A percentile compares a stretch with the other conserved stretches of the same genome.
Conservation (phyloP, 2,113 vertebrate genomes). For the Apistogramma diplotaenia region DNA sequence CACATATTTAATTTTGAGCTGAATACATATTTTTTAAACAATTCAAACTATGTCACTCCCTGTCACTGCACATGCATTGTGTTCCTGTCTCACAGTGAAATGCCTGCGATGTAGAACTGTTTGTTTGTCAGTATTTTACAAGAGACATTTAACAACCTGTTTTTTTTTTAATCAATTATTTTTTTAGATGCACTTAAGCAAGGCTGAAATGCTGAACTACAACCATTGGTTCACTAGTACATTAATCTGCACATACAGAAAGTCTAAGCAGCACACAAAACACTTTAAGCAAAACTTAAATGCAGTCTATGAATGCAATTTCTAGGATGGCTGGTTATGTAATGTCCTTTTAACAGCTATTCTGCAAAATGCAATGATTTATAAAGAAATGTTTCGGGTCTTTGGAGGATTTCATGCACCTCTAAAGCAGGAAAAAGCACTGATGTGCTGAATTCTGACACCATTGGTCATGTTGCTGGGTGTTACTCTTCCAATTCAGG, state of each 20-base stretch:
- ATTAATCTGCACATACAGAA: neutral
- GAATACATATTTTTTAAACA: neutral
- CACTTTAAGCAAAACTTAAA: neutral
- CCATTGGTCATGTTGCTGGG: slow-evolving; percentile 49
- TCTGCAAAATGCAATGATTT: slow-evolving; percentile 33
- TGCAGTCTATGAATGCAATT: neutral
- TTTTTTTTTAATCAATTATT: too few relatives aligned
- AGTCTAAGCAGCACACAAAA: neutral
- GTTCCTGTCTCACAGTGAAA: neutral
- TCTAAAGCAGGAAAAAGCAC: slow-evolving; percentile 29
- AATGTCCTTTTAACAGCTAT: slow-evolving; percentile 16
- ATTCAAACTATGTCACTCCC: neutral
- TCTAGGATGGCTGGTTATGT: neutral
- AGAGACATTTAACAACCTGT: neutral
- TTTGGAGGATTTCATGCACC: slow-evolving; percentile 35
- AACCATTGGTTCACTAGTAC: neutral
- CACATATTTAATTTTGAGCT: neutral
- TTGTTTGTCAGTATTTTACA: neutral
- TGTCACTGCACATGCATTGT: neutral
- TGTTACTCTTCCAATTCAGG: slow-evolving; percentile 57
- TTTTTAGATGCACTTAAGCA: neutral
- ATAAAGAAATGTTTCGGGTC: slow-evolving; percentile 18
- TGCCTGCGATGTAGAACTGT: neutral
- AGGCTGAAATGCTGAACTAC: neutral
- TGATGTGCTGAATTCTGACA: slow-evolving; percentile 46